Base-by-base conservation (phyloP, 1,140 invertebrate species). In the Brachionus paranguensis region DNA sequence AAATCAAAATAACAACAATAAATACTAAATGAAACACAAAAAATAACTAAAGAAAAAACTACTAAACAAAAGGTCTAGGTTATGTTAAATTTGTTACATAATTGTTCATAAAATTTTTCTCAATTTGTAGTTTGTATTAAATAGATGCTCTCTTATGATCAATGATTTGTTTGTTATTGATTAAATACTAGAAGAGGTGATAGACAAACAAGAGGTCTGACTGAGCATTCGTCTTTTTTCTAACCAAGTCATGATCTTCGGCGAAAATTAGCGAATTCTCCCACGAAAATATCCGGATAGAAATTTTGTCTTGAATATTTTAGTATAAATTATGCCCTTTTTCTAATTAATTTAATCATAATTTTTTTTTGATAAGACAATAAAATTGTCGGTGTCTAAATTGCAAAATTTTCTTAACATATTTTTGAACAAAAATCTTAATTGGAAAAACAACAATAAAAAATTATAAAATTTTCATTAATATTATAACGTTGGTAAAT, bases 41-140 rank as follows among this genome's bases (percentile, higher is more conserved):
- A 72, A 72, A 72, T 72, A 41, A 55, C 53, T 55, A 55, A 17
- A 55, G 53, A 37, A 41, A 72, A 72, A 72, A 17, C 68, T 72
- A 72, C 68, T 43, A 72, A 72, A 68, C 53, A 17, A 68, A 72
- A 72, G 68, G 68, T 72, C 68, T 72, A 72, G 68, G 68, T 72
- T 72, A 72, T 41, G 33, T 41, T 72, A 72, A 72, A 72, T 41
- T 72, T 72, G 37, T 72, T 72, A 72, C 68, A 72, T 72, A 72
- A 72, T 72, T 72, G 68, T 72, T 72, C 53, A 55, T 55, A 55
- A 55, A 55, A 17, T 55, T 55, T 55, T 24, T 55, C 17, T 55
- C 17, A 55, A 55, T 55, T n/a, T 17, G 5, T 55, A 55, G 53
- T 55, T 55, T 55, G 17, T 55, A 55, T 55, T 4, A 55, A 55